Conservation (phyloP, 2,888 invertebrate species). For the Sesia bembeciformis region DNA sequence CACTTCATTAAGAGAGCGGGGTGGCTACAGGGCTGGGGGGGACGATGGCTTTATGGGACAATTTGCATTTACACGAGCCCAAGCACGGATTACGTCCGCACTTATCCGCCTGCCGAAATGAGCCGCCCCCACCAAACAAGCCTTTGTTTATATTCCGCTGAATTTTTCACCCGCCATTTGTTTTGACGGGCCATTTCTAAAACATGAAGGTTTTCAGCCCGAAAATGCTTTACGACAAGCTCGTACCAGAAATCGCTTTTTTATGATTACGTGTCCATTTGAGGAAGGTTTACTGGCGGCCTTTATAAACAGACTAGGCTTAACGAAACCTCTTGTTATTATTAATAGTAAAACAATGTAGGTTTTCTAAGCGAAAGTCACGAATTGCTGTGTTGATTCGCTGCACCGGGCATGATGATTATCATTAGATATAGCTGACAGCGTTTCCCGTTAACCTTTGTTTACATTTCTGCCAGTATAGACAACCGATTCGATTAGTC, state of each 20-base stretch:
- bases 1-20: conserved; percentile 61
- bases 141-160: conserved; percentile 65
- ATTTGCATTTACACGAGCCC: conserved; percentile 74
- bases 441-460: conserved; percentile 4
- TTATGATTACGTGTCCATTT: conserved; percentile 23
- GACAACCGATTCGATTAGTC: conserved; percentile 3
- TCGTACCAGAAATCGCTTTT: conserved; percentile 20
- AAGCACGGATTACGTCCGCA: conserved; percentile 68
- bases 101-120: conserved; percentile 68
- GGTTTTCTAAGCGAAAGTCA: conserved; percentile 2
- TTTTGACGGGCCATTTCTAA: conserved; percentile 57
- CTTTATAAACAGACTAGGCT: not conserved
- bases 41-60: conserved; percentile 67
- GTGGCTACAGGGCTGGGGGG: conserved; percentile 26
- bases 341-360: not conserved
- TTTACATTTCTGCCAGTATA: conserved; percentile 5
- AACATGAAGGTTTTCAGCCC: conserved; percentile 42
- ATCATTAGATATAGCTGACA: not conserved
- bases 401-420: conserved; percentile 2
- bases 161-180: conserved; percentile 66
- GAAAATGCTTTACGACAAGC: conserved; percentile 42
- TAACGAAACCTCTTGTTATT: not conserved
- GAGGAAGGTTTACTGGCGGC: not conserved
- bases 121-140: conserved; percentile 55
- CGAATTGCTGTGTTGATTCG: conserved; percentile 5